phyloP scores from a whole-genome alignment of 2,113 vertebrate genomes.

The Hypanus sabinus region DNA sequence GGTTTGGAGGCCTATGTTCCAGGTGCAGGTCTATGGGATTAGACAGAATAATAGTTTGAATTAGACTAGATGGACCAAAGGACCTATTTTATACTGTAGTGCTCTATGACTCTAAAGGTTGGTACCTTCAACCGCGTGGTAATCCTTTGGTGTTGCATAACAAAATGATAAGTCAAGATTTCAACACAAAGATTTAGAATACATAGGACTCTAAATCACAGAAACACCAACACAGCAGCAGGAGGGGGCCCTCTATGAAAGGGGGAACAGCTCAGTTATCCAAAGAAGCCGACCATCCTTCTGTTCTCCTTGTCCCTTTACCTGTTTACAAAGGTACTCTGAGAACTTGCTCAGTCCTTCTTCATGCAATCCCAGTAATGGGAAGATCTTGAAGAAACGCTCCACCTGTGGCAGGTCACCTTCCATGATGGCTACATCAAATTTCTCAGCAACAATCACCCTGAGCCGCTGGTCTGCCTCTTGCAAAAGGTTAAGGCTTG shows the following conservation, averaged over 20 bases:
- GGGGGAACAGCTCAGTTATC: neutral
- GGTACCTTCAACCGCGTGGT: neutral
- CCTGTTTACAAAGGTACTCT: constrained; percentile 90
- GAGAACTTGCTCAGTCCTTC: constrained; percentile 90
- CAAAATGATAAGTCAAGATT: neutral
- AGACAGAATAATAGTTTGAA: no score
- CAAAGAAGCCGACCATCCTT: neutral
- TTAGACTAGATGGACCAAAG: no score
- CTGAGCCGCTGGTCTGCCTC: constrained; percentile 86
- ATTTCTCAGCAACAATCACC: constrained; percentile 81
- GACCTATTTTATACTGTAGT: no score
- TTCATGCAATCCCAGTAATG: constrained; percentile 84
- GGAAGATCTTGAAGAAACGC: constrained; percentile 97
- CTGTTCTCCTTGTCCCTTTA: constrained; percentile 43
- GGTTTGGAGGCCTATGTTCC: no score
- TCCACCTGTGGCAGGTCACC: constrained; percentile 87
- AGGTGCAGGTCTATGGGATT: no score
- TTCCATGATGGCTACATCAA: constrained; percentile 75
- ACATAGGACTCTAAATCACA: no score
- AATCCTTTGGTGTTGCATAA: neutral
- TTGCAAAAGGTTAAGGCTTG: constrained; percentile 83
- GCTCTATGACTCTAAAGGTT: neutral
- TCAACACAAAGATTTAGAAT: neutral
- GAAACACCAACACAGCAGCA: no score
- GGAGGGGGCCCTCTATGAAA: no score